Base-by-base conservation (phyloP, 2,113 vertebrate species). In the Progne subis region DNA sequence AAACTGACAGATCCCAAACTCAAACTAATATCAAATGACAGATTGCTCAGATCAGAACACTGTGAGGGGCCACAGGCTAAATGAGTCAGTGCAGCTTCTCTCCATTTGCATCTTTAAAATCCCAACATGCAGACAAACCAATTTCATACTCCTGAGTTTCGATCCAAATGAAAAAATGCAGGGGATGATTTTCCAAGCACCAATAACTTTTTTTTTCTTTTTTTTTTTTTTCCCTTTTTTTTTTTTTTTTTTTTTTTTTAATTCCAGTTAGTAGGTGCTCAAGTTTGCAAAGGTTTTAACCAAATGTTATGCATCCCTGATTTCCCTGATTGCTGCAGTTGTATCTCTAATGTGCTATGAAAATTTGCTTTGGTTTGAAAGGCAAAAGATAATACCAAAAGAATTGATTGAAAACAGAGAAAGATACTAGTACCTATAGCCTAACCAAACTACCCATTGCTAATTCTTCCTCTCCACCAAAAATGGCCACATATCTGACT, bases 11-110 rank as follows among this genome's bases (percentile, higher is more conserved):
- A n/a, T 95, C 79, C 80, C 28, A 60, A 81, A 79, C 70, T 43
- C 26, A 63, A 57, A 14, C 55, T 97, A 96, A 97, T 82, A 26
- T 84, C 79, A 95, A 97, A 96, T 92, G 96, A 96, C 92, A 97
- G 78, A 86, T 89, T 90, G 85, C 55, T 97, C 84, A 49, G 32
- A 89, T 97, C 87, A 64, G 41, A 95, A 53, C 50, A 43, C 47
- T 81, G 34, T 47, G 34, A 92, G 94, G 55, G 84, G 74, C 92
- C 88, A 79, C 76, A 68, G 74, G 92, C 86, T 95, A 94, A 95
- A 94, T 93, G 74, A 95, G 64, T 92, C 94, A 92, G 34, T 78
- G 47, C 8, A 67, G 60, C 31, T 90, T 77, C 61, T 81, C 76
- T 75, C 16, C 44, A 32, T 79, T 94, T 93, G 41, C 70, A 56